Evolutionary conservation across 1,140 invertebrate species (phyloP).

Genomic region (Wasmannia auropunctata): DNA sequence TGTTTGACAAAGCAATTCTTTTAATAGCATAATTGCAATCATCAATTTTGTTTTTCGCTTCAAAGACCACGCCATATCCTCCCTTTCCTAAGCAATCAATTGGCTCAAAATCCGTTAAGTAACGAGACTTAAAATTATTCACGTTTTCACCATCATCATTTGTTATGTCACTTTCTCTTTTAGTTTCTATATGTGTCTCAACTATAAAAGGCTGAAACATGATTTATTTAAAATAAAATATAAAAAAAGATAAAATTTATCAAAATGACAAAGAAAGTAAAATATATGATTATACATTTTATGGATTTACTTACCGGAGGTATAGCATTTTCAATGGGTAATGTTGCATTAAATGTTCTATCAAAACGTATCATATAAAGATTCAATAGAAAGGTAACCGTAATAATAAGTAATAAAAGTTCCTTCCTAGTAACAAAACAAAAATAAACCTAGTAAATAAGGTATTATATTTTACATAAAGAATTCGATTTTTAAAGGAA

Average conservation of each 20-base stretch:
- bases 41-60: slow-evolving; percentile 97
- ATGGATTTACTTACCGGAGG: slow-evolving; percentile 70
- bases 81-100: slow-evolving; percentile 94
- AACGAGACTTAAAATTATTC: slow-evolving; percentile 89
- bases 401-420: slow-evolving; percentile 88
- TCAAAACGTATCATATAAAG: slow-evolving; percentile 86
- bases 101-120: slow-evolving; percentile 94
- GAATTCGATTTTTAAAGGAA: slow-evolving; percentile 59
- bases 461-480: slow-evolving; percentile 5
- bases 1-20: slow-evolving; percentile 94
- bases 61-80: slow-evolving; percentile 99
- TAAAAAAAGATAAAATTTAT: slow-evolving; percentile 22
- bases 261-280: not conserved
- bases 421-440: slow-evolving; percentile 88
- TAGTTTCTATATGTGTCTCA: slow-evolving; percentile 82
- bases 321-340: slow-evolving; percentile 71
- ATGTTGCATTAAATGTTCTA: slow-evolving; percentile 79
- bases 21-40: slow-evolving; percentile 98
- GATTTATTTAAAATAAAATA: slow-evolving; percentile 3
- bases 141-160: slow-evolving; percentile 67
- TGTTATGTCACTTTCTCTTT: slow-evolving; percentile 69
- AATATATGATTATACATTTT: not conserved
- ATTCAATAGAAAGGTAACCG: slow-evolving; percentile 88
- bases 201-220: slow-evolving; percentile 77
- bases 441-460: slow-evolving; percentile 20